Base-by-base conservation (phyloP, 2,113 vertebrate genomes). In the Mobula birostris region DNA sequence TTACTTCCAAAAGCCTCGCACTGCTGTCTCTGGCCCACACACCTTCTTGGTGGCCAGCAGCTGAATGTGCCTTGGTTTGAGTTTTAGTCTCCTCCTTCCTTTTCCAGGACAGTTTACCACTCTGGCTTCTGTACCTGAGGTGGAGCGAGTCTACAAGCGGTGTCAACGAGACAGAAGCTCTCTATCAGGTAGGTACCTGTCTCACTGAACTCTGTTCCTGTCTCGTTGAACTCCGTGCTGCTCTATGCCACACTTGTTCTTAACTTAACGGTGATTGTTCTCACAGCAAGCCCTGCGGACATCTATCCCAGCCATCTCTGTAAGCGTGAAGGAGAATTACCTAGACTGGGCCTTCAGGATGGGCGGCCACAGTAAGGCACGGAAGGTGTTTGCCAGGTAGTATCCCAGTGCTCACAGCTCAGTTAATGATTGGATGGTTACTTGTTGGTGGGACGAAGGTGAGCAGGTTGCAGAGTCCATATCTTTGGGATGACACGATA, bases 301-400 rank as follows among this genome's bases (percentile, higher is more conserved):
- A 95, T 94, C 96, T 14, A 96, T 95, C 0, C 95, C 97, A 32
- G 94, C 96, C 6, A 96, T 97, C 94, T 97, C 98, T 94, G 95
- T 96, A 95, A 96, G 95, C 94, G 96, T 99, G 96, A 99, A 99
- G 96, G 97, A 98, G 63, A 95, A 95, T 94, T 99, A 98, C 95
- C 96, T 99, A 9, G 96, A 98, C 94, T 99, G 99, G 99, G 97
- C 98, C 27, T 98, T 97, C 94, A 96, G 96, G 95, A 97, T 94
- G 0, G 95, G 96, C 79, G 98, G 98, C 94, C 98, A 98, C 95
- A 98, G 98, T 95, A 98, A 97, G 96, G 97, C 96, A 4, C 98
- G 96, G 95, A 97, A 96, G 96, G 96, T 98, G 56, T 99, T 99
- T 95, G 97, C 94, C 95, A 98, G 98, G 99, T 99, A 94, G 94